phyloP scores from a whole-genome alignment of 2,113 vertebrate species.

The Turdus rufiventris region DNA sequence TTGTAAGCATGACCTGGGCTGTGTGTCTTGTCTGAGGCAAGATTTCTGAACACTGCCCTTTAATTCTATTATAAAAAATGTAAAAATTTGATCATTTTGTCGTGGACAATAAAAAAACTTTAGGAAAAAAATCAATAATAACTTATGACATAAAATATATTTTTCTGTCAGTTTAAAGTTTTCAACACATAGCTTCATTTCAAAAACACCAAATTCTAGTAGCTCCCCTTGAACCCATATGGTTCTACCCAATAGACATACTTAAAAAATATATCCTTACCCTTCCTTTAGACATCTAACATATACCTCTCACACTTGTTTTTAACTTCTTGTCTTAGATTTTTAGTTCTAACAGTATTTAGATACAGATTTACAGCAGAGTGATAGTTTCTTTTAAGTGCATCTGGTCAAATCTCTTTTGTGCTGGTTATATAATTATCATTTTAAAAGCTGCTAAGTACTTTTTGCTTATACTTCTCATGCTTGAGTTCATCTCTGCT shows the following conservation, averaged over 20 bases:
- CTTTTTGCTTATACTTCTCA: background rate
- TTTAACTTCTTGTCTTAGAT: background rate
- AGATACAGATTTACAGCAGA: background rate
- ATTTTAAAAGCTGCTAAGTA: background rate
- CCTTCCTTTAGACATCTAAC: background rate
- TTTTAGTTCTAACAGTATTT: background rate
- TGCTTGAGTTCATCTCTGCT: background rate
- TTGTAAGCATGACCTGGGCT: background rate
- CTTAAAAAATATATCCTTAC: background rate
- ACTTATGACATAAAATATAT: background rate
- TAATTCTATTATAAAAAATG: background rate
- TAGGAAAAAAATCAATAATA: background rate
- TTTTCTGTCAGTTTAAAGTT: background rate
- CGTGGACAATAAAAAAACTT: background rate
- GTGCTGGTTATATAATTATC: background rate
- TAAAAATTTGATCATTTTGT: background rate
- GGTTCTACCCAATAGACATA: background rate
- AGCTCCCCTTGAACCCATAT: background rate
- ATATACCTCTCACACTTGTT: background rate
- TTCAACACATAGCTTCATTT: background rate
- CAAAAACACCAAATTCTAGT: background rate
- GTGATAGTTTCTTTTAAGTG: background rate
- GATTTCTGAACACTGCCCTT: background rate
- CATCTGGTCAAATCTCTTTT: background rate
- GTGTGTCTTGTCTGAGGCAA: background rate